phyloP scores from a whole-genome alignment of 1,140 invertebrate species.

The Coboldia fuscipes region DNA sequence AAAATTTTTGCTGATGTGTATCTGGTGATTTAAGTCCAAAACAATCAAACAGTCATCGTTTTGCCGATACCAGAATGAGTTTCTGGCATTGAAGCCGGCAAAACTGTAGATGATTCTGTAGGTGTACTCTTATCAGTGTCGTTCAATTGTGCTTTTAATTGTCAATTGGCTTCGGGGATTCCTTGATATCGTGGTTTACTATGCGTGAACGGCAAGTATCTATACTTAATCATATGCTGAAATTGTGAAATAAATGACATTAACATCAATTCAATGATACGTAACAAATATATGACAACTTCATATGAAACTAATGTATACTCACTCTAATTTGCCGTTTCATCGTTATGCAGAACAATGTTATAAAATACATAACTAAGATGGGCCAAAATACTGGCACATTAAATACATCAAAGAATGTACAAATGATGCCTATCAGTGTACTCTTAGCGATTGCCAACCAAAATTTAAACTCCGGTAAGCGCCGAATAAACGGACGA shows the following conservation, averaged over 20 bases:
- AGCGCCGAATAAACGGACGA: constrained; percentile 87
- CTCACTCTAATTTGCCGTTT: constrained; percentile 96
- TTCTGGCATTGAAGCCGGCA: too few species aligned
- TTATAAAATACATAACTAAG: constrained; percentile 97
- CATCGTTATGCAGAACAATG: constrained; percentile 96
- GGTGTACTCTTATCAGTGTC: too few species aligned
- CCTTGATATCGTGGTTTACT: constrained; percentile 87
- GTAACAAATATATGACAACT: neutral
- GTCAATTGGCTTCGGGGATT: constrained; percentile 28
- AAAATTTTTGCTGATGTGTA: too few species aligned
- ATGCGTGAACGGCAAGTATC: constrained; percentile 94
- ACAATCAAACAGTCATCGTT: too few species aligned
- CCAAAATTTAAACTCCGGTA: constrained; percentile 99
- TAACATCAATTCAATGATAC: neutral
- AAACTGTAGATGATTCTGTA: too few species aligned
- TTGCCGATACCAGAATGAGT: too few species aligned
- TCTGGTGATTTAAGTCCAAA: too few species aligned
- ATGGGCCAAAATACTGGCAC: constrained; percentile 99
- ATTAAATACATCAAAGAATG: constrained; percentile 96
- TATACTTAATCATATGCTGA: constrained; percentile 99
- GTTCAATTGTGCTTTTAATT: constrained; percentile 23
- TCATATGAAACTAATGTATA: neutral
- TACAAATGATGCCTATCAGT: constrained; percentile 75
- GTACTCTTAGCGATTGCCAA: constrained; percentile 91
- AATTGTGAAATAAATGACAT: constrained; percentile 24